These are phyloP conservation scores for Hafferia zeledoni DNA, from an alignment of 2,797 vertebrate species.

Conservation along the genomic window DNA sequence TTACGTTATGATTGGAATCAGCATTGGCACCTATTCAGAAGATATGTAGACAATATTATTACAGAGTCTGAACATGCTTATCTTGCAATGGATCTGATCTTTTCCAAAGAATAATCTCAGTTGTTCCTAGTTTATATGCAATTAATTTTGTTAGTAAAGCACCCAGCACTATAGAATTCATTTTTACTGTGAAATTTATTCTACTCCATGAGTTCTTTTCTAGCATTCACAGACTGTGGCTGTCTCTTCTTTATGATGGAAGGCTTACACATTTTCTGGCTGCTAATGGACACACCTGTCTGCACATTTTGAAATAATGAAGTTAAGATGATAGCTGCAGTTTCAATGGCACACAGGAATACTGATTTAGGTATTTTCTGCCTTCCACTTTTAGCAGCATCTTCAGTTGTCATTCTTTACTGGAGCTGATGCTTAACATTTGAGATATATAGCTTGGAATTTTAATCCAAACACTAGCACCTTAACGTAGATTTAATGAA, in stretches of 20 bases:
- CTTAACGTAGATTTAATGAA: background rate
- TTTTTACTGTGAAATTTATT: background rate
- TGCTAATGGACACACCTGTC: background rate
- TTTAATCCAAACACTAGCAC: conserved; percentile 8
- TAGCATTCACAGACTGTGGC: background rate
- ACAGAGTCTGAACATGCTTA: background rate
- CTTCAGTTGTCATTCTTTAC: background rate
- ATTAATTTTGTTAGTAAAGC: background rate
- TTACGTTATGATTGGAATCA: background rate
- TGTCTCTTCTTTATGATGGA: background rate
- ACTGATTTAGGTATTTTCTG: background rate
- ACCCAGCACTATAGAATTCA: background rate
- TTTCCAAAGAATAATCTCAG: background rate
- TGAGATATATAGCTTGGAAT: background rate
- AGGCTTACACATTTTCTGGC: background rate
- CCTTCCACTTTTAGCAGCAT: background rate
- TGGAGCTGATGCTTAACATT: background rate
- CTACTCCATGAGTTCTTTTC: background rate
- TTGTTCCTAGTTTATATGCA: background rate
- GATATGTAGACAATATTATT: background rate
- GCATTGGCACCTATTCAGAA: background rate
- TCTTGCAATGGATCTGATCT: background rate
- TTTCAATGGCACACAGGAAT: background rate
- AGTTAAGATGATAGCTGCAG: background rate
- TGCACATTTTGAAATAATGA: background rate